Percentiles rank a stretch among this genome's conserved stretches.
Evolutionary conservation across 2,797 vertebrate species (phyloP).

Genomic region (Malacoraja senta): DNA sequence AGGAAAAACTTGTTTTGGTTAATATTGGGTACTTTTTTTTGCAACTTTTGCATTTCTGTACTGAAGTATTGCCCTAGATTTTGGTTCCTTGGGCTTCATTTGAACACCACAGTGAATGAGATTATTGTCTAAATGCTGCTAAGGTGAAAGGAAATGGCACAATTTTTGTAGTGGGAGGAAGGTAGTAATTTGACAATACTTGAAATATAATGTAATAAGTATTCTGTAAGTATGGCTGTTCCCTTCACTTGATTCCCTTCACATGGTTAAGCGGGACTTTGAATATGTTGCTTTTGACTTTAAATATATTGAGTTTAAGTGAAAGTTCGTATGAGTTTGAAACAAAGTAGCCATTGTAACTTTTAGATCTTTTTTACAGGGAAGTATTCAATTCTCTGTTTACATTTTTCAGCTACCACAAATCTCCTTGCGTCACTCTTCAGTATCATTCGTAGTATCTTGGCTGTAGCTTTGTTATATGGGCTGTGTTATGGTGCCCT

Average conservation of each 20-base stretch:
- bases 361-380: not conserved
- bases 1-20: not conserved
- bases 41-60: not conserved
- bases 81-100: not conserved
- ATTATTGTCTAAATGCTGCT: not conserved
- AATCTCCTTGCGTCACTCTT: conserved; percentile 91
- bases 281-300: not conserved
- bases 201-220: not conserved
- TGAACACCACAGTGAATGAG: not conserved
- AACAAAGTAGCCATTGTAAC: not conserved
- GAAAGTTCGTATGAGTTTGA: not conserved
- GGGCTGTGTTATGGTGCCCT: conserved; percentile 92
- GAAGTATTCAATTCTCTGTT: not conserved
- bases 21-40: not conserved
- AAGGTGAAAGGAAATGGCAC: not conserved
- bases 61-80: not conserved
- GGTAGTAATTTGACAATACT: not conserved
- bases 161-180: not conserved
- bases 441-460: conserved; percentile 84
- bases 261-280: not conserved
- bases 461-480: conserved; percentile 90
- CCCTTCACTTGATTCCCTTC: not conserved
- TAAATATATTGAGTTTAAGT: not conserved
- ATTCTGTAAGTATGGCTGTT: not conserved
- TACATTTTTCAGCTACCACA: conserved; percentile 70